phyloP scores from a whole-genome alignment of 2,113 vertebrate genomes.

The Nyctereutes procyonoides region DNA sequence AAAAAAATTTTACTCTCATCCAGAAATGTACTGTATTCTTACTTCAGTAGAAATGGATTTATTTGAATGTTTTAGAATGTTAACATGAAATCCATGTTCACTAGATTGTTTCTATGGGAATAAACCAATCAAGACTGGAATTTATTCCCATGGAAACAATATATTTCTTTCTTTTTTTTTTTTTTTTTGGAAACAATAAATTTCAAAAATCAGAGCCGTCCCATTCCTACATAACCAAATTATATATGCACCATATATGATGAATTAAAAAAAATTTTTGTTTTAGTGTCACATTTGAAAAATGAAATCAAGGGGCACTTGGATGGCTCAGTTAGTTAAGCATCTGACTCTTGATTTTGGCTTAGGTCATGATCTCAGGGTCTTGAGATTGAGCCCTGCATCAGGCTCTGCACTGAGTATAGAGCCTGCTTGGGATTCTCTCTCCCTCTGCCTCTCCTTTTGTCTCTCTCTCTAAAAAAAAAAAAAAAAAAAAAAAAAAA shows the following conservation, averaged over 20 bases:
- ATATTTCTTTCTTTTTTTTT: background rate
- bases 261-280: constrained; percentile 32
- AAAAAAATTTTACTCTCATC: background rate
- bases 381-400: background rate
- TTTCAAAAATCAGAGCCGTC: constrained; percentile 42
- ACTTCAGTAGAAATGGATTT: background rate
- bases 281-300: constrained; percentile 27
- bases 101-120: constrained; percentile 8
- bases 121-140: background rate
- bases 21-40: background rate
- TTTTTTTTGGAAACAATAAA: background rate
- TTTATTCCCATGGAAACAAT: background rate
- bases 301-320: background rate
- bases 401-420: background rate
- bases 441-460: background rate
- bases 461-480: background rate
- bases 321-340: background rate
- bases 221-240: background rate
- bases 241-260: background rate
- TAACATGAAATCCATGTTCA: constrained; percentile 24
- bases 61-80: constrained; percentile 34
- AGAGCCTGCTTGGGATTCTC: background rate
- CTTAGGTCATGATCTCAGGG: background rate
- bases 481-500: background rate
- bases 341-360: background rate